phyloP scores from a whole-genome alignment of 2,888 invertebrate genomes.

The Oligia fasciuncula region DNA sequence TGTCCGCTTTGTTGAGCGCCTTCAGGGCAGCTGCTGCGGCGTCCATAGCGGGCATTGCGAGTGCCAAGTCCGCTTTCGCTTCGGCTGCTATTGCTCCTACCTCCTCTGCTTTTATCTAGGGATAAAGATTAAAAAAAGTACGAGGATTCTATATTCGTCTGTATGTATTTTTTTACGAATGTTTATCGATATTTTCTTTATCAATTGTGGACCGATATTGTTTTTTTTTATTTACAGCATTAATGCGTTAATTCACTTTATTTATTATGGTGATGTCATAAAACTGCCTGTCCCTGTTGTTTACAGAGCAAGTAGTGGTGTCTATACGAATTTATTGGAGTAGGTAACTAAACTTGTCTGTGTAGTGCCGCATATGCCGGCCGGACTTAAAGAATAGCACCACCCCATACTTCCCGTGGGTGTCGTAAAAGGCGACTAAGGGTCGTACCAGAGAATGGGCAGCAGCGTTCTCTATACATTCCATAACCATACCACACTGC shows the following conservation, averaged over 20 bases:
- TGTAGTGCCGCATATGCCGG: no score
- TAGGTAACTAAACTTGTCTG: neutral
- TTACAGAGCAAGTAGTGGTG: neutral
- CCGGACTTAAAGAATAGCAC: no score
- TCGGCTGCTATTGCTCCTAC: constrained; percentile 96
- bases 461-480: no score
- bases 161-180: neutral
- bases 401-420: no score
- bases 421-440: no score
- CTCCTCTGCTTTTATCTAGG: constrained; percentile 95
- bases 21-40: constrained; percentile 96
- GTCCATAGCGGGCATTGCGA: constrained; percentile 96
- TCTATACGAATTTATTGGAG: neutral
- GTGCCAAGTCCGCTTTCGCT: constrained; percentile 96
- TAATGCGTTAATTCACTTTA: neutral
- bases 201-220: neutral
- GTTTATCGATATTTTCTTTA: no score
- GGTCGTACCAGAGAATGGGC: no score
- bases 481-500: no score
- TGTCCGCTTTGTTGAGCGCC: constrained; percentile 96
- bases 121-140: neutral
- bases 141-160: neutral
- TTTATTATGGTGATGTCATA: neutral
- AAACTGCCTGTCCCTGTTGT: neutral
- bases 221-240: neutral